Evolutionary conservation across 2,113 vertebrate species (phyloP), one percentile per base, ranked within the genome.

Genomic region (Leptodactylus fuscus): DNA sequence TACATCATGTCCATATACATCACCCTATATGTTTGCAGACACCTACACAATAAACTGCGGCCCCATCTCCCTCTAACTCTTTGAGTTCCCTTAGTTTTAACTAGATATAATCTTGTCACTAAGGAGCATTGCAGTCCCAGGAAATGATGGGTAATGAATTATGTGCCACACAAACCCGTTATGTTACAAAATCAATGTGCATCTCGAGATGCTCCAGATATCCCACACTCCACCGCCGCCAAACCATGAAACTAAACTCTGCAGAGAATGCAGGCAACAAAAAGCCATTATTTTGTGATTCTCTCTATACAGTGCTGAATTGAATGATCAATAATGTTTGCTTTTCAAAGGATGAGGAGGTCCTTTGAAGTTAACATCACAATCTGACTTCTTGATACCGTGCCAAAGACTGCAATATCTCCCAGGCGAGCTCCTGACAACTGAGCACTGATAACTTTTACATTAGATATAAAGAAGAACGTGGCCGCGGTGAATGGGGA

Each of bases 291-390:
- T 85, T 79, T 79, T 69, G 75, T 55, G 60, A 69, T 85, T 79
- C 71, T 85, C 74, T 79, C 38, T 38, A 77, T 77, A 78, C 82
- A 77, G 58, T 85, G 44, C 60, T 85, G 75, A 77, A 85, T 79
- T 85, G 83, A 77, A 85, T 85, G 75, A 85, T 85, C 83, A 85
- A 85, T 85, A 85, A 69, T 85, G 83, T 85, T 85, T 85, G 83
- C 83, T 85, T 85, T 85, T 85, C 83, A 85, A 85, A 85, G 83
- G 60, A 79, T 79, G 75, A 70, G 60, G 62, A 69, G 74, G 13
- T 69, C 75, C 60, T 79, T 85, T 85, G 83, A 85, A 85, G 83
- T 85, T 78, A 79, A 79, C 75, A 85, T 79, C 62, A 77, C 77
- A 75, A 83, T 83, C 82, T 83, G 69, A 83, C 53, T 83, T 55